A percentile compares a stretch with the other conserved stretches of the same genome.
Evolutionary conservation across 2,797 vertebrate genomes (phyloP).

Genomic region (Typhlichthys eigenmanni): DNA sequence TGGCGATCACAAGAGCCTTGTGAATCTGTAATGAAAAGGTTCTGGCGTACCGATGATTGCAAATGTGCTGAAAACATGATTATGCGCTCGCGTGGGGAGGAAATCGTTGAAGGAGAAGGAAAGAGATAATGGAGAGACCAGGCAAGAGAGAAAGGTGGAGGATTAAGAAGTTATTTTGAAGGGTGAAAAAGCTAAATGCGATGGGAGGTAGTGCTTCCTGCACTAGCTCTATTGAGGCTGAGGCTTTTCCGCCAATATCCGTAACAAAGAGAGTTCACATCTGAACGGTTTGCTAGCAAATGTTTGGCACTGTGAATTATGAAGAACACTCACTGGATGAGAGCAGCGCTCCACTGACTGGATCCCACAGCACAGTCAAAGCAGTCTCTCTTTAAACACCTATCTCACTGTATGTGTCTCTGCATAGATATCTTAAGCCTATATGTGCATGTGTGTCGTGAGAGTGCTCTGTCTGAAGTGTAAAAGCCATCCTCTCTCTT

Average conservation of each 20-base stretch:
- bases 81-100: constrained; percentile 53
- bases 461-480: not conserved
- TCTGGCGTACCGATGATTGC: constrained; percentile 52
- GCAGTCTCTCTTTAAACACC: constrained; percentile 3
- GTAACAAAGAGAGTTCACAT: too few relatives aligned
- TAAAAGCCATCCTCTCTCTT: constrained; percentile 13
- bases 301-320: too few relatives aligned
- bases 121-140: constrained; percentile 9
- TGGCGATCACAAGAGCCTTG: constrained; percentile 53
- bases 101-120: constrained; percentile 38
- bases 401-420: not conserved
- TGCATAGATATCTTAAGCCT: not conserved
- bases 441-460: not conserved
- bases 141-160: constrained; percentile 10
- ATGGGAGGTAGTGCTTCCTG: constrained; percentile 1
- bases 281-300: not conserved
- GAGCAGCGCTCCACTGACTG: constrained; percentile 1
- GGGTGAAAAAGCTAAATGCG: constrained; percentile 38
- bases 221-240: constrained; percentile 22
- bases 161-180: constrained; percentile 50
- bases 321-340: not conserved
- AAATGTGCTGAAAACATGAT: constrained; percentile 73
- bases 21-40: constrained; percentile 71
- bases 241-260: constrained; percentile 14
- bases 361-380: constrained; percentile 8